phyloP scores from a whole-genome alignment of 2,797 vertebrate genomes.

The Otolemur crassicaudatus region DNA sequence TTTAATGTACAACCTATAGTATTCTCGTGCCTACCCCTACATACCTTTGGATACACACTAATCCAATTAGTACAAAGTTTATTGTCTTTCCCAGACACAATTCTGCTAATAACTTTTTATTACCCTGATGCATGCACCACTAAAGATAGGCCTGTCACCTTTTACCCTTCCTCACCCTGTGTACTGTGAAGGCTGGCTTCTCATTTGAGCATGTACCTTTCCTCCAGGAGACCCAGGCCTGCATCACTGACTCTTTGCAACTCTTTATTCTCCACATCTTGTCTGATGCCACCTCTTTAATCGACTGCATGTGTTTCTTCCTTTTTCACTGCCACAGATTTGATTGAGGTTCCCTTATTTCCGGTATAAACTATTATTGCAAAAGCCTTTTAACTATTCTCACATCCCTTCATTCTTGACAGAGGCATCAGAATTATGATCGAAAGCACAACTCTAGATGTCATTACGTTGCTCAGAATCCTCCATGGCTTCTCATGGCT shows the following conservation, averaged over 20 bases:
- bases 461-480: neutral
- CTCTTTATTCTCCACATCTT: neutral
- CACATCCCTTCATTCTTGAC: neutral
- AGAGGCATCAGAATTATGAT: neutral
- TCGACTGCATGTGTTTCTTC: neutral
- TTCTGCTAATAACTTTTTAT: neutral
- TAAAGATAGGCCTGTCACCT: neutral
- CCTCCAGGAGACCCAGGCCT: accelerated
- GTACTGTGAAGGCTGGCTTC: neutral
- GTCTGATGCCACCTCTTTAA: neutral
- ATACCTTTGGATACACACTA: neutral
- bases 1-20: neutral
- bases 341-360: neutral
- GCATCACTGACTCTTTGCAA: neutral
- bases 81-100: neutral
- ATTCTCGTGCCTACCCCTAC: neutral
- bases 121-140: neutral
- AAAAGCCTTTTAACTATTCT: neutral
- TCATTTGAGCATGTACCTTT: neutral
- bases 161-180: no score
- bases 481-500: neutral
- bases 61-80: accelerated
- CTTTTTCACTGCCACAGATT: neutral
- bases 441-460: neutral
- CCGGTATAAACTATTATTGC: neutral